These are phyloP conservation scores for Phocides pigmalion DNA, from an alignment of 1,140 invertebrate genomes.

Conservation along the genomic window DNA sequence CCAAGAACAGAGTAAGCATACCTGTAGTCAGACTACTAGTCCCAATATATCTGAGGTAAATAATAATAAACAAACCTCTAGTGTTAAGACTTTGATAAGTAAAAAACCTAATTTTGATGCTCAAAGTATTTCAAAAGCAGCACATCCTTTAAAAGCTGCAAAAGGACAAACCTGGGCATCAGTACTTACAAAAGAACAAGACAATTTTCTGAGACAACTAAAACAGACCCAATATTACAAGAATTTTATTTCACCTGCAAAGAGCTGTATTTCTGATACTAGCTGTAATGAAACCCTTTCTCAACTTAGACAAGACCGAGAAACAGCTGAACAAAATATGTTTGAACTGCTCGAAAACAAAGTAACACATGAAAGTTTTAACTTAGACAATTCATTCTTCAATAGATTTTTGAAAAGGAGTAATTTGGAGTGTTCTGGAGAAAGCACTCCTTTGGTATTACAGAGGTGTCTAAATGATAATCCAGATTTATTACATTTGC, in stretches of 20 bases:
- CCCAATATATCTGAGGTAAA: conserved; percentile 31
- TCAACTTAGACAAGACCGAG: conserved; percentile 75
- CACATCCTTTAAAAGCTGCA: conserved; percentile 45
- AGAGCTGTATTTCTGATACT: conserved; percentile 61
- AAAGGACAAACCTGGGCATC: conserved; percentile 70
- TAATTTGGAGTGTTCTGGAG: conserved; percentile 72
- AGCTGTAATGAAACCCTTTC: conserved; percentile 74
- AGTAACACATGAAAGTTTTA: conserved; percentile 88
- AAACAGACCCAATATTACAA: conserved; percentile 76
- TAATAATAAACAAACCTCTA: conserved; percentile 24
- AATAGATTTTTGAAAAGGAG: conserved; percentile 79
- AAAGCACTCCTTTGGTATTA: conserved; percentile 71
- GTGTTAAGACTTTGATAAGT: conserved; percentile 15
- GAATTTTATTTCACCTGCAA: conserved; percentile 64
- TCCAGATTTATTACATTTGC: conserved; percentile 62
- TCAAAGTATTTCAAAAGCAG: conserved; percentile 40
- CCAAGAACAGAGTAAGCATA: neutral
- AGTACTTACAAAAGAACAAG: conserved; percentile 76
- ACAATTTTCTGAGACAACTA: conserved; percentile 68
- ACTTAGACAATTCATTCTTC: conserved; percentile 87
- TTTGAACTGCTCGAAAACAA: conserved; percentile 90
- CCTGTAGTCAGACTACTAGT: neutral
- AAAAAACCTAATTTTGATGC: conserved; percentile 19
- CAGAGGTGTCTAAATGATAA: conserved; percentile 69
- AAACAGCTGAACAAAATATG: conserved; percentile 86